These are phyloP conservation scores for Temnothorax nylanderi DNA, from an alignment of 1,140 invertebrate species.

Conservation along the genomic window DNA sequence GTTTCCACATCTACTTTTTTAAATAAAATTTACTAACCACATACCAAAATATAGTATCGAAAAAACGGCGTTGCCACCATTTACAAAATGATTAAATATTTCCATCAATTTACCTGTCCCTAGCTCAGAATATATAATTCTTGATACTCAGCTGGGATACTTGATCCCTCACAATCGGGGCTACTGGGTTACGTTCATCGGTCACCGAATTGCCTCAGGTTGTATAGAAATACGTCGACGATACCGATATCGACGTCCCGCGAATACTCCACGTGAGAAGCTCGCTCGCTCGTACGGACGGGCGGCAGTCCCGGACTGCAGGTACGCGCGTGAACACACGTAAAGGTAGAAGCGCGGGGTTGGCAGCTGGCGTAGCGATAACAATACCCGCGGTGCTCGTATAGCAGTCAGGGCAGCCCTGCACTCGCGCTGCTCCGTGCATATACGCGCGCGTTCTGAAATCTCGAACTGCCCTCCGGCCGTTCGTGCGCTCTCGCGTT, in stretches of 20 bases:
- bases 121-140: background rate
- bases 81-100: background rate
- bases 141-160: background rate
- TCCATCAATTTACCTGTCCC: background rate
- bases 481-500: slow-evolving; percentile 65
- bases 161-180: background rate
- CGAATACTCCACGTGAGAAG: slow-evolving; percentile 34
- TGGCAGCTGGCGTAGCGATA: slow-evolving; percentile 80
- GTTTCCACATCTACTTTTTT: background rate
- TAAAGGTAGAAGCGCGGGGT: slow-evolving; percentile 71
- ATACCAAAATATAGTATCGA: background rate
- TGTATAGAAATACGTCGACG: slow-evolving; percentile 8
- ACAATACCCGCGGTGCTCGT: slow-evolving; percentile 81
- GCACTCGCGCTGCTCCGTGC: slow-evolving; percentile 62
- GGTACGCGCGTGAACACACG: slow-evolving; percentile 39
- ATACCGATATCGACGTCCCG: slow-evolving; percentile 26
- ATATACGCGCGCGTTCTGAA: slow-evolving; percentile 74
- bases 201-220: slow-evolving; percentile 27
- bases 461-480: slow-evolving; percentile 76
- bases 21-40: background rate
- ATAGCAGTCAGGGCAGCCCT: slow-evolving; percentile 73
- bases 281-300: slow-evolving; percentile 1
- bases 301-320: slow-evolving; percentile 50
- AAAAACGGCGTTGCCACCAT: background rate
- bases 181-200: slow-evolving; percentile 30